A percentile compares a stretch with the other conserved stretches of the same genome.
These are phyloP conservation scores for Psephotus haematonotus DNA, from an alignment of 2,113 vertebrate genomes.

Conservation along the genomic window DNA sequence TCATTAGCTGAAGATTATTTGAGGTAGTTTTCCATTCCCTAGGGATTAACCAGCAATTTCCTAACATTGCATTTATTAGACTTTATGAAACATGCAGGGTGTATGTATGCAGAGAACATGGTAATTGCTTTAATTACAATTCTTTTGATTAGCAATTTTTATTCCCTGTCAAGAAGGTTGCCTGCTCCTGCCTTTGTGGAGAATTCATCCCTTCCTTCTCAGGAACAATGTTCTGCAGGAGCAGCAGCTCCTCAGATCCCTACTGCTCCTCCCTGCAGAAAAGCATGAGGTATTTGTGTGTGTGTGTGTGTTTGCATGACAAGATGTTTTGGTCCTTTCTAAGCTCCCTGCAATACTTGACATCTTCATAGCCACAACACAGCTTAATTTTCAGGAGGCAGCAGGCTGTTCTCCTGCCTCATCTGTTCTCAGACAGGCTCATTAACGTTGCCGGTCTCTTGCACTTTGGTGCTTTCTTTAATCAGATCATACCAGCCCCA, in stretches of 20 bases:
- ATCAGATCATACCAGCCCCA: background rate
- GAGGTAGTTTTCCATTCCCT: conserved; percentile 14
- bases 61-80: background rate
- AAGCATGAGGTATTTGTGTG: background rate
- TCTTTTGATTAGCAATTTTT: conserved; percentile 14
- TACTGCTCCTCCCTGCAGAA: background rate
- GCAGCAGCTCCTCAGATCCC: background rate
- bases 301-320: background rate
- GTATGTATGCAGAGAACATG: background rate
- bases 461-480: background rate
- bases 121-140: conserved; percentile 38
- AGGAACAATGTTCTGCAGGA: background rate
- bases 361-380: background rate
- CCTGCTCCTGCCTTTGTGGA: background rate
- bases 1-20: background rate
- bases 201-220: background rate
- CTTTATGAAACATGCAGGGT: background rate
- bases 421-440: background rate
- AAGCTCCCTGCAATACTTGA: background rate
- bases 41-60: background rate
- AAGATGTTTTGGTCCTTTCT: background rate
- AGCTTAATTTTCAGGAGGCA: background rate
- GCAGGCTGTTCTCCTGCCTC: background rate
- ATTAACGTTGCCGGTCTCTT: background rate
- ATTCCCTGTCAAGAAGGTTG: background rate